Percentiles rank a stretch among this genome's conserved stretches.
These are phyloP conservation scores for Peromyscus melanophrys DNA, from an alignment of 2,797 vertebrate species.

Conservation along the genomic window DNA sequence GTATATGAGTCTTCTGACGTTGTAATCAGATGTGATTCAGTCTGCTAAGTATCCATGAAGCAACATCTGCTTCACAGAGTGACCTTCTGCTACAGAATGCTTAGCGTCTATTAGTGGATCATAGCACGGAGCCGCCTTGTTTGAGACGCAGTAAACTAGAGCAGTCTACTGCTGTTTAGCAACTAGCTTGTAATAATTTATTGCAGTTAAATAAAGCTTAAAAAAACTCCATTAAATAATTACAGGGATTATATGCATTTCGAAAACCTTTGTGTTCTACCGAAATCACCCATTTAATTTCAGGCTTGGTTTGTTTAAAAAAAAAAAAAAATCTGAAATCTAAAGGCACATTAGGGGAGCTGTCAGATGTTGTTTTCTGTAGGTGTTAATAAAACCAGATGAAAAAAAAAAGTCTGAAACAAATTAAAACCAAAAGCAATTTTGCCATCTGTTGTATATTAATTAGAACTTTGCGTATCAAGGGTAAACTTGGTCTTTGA, in stretches of 20 bases:
- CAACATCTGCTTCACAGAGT: conserved; percentile 98
- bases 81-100: conserved; percentile 97
- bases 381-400: conserved; percentile 91
- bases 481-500: conserved; percentile 90
- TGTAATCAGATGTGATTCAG: conserved; percentile 99
- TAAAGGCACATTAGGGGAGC: conserved; percentile 88
- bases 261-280: conserved; percentile 89
- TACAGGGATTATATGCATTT: conserved; percentile 90
- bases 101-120: conserved; percentile 93
- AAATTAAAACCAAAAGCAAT: conserved; percentile 91
- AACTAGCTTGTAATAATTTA: conserved; percentile 90
- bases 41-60: conserved; percentile 97
- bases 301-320: conserved; percentile 88
- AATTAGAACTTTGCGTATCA: conserved; percentile 90
- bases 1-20: conserved; percentile 97
- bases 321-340: conserved; percentile 84
- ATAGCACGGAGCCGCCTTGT: conserved; percentile 89
- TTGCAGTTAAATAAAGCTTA: conserved; percentile 92
- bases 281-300: conserved; percentile 91
- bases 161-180: conserved; percentile 89
- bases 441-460: conserved; percentile 93
- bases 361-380: conserved; percentile 90
- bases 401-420: conserved; percentile 86
- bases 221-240: conserved; percentile 91
- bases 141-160: conserved; percentile 89